Evolutionary conservation across 1,140 invertebrate genomes (phyloP).

Genomic region (Zaprionus camerounensis): DNA sequence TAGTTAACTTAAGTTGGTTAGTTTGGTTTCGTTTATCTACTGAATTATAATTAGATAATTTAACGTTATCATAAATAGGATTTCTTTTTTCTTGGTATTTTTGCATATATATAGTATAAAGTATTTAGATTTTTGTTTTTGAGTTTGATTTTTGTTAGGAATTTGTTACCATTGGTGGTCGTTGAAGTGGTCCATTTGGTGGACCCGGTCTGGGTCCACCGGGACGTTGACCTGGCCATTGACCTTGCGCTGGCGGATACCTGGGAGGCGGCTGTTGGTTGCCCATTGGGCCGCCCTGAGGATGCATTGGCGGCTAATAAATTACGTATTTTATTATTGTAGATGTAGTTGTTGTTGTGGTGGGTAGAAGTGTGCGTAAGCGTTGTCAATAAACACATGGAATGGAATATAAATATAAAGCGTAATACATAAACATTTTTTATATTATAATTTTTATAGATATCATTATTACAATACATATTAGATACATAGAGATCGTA

Average conservation of each 20-base stretch:
- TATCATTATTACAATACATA: constrained; percentile 20
- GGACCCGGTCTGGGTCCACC: constrained; percentile 89
- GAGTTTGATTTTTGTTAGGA: constrained; percentile 43
- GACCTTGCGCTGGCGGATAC: constrained; percentile 82
- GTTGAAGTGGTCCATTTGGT: constrained; percentile 86
- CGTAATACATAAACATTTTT: constrained; percentile 78
- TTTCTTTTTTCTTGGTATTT: constrained; percentile 31
- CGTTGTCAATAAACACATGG: constrained; percentile 79
- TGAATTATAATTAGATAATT: constrained; percentile 45
- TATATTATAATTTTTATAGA: constrained; percentile 35
- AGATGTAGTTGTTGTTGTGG: constrained; percentile 57
- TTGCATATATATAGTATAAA: constrained; percentile 3
- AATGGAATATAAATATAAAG: constrained; percentile 81
- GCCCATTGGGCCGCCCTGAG: constrained; percentile 77
- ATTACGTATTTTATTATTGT: constrained; percentile 64
- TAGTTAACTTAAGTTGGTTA: constrained; percentile 75
- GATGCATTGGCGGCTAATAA: constrained; percentile 83
- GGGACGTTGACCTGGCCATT: constrained; percentile 86
- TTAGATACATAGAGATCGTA: constrained; percentile 28
- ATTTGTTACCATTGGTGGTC: constrained; percentile 89
- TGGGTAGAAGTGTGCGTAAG: constrained; percentile 73
- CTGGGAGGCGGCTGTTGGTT: constrained; percentile 85
- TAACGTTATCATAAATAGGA: constrained; percentile 38
- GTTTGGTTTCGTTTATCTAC: constrained; percentile 40
- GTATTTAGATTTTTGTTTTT: constrained; percentile 1